Base-by-base conservation (phyloP, 2,113 vertebrate genomes). In the Odocoileus hemionus region DNA sequence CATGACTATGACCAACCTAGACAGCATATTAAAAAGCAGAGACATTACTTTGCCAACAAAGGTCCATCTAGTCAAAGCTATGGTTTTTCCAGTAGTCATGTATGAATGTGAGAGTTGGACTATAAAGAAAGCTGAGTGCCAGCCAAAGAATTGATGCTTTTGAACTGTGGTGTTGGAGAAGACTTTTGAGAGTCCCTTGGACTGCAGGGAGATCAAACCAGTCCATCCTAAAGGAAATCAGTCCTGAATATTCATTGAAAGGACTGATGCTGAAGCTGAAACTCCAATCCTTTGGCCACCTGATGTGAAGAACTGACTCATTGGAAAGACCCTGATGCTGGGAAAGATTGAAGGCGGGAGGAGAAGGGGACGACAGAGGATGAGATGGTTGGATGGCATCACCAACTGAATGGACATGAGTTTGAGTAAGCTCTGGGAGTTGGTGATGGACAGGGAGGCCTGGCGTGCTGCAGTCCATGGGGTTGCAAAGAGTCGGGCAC, bases 141-240 rank as follows among this genome's bases (percentile, higher is more conserved):
- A 0, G 0, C 33, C 3, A 0, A 67, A 67, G 33, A 67, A 67
- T 19, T 19, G 33, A 67, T 67, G 61, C 33, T 67, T 67, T n/a
- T 67, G 61, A 67, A 67, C 4, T 10, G 33, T 19, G 64, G 1
- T n/a, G 33, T 67, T 67, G 64, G 15, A 67, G 33, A 67, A 67
- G 64, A 67, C 64, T n/a, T 8, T 67, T 67, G 64, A 67, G 33
- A 67, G 64, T 67, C 16, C 8, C 64, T 67, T 67, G 64, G 64
- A n/a, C 64, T 67, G 33, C 33, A 67, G 19, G 64, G 64, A 67
- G 64, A 67, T 19, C 33, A 16, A 67, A 67, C 64, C 16, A 67
- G 33, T 67, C 33, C 33, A 67, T 67, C 33, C 61, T 64, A 7
- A 64, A 64, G n/a, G 16, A 67, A 16, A 10, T n/a, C 33, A 19